Conservation (phyloP, 1,140 invertebrate species). For the Scaptomyza pallida region DNA sequence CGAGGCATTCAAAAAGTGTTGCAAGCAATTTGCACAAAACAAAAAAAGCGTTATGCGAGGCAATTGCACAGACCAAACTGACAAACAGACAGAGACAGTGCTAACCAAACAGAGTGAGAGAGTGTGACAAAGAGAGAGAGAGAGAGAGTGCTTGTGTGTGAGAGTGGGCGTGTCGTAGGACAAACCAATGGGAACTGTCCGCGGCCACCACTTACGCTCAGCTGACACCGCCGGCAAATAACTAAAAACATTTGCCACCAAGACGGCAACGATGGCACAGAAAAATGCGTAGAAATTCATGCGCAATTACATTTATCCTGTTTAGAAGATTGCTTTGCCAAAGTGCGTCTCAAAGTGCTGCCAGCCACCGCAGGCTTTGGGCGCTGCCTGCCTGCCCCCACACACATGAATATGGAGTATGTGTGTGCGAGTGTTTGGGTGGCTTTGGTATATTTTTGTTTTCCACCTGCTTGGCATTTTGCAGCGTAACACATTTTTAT, state of each 20-base stretch:
- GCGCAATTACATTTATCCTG: constrained; percentile 84
- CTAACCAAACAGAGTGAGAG: constrained; percentile 15
- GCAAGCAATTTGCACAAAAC: constrained; percentile 79
- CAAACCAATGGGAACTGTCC: constrained; percentile 53
- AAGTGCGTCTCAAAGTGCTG: constrained; percentile 78
- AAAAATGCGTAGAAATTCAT: constrained; percentile 84
- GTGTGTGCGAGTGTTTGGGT: not conserved
- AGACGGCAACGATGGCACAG: constrained; percentile 48
- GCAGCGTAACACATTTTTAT: constrained; percentile 64
- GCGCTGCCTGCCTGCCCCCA: constrained; percentile 9
- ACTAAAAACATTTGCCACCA: constrained; percentile 64
- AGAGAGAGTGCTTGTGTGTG: not conserved
- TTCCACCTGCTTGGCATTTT: constrained; percentile 36
- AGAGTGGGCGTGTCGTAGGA: constrained; percentile 57
- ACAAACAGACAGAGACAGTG: constrained; percentile 29
- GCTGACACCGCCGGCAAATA: constrained; percentile 52
- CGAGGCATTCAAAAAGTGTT: constrained; percentile 82
- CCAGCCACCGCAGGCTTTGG: constrained; percentile 47
- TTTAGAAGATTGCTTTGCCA: constrained; percentile 83
- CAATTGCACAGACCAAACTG: constrained; percentile 56
- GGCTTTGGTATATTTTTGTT: not conserved
- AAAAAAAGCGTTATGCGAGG: constrained; percentile 70
- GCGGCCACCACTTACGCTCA: constrained; percentile 40
- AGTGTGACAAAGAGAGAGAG: constrained; percentile 22
- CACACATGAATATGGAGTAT: not conserved